phyloP scores from a whole-genome alignment of 2,888 invertebrate genomes.

The Odiellus spinosus region DNA sequence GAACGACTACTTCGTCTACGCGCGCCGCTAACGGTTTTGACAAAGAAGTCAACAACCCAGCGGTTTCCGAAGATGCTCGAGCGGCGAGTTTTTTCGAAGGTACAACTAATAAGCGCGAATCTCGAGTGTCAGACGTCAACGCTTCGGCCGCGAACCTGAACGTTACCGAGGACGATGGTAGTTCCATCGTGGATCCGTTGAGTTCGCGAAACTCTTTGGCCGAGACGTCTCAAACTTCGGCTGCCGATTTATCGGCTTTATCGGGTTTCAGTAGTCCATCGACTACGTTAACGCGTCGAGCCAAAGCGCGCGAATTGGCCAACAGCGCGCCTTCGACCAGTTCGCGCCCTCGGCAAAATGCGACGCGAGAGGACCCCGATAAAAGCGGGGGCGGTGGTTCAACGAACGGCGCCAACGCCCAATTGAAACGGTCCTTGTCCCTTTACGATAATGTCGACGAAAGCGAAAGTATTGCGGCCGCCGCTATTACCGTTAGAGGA shows the following conservation, averaged over 20 bases:
- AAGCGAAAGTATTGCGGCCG: slow-evolving; percentile 15
- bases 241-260: slow-evolving; percentile 63
- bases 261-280: slow-evolving; percentile 25
- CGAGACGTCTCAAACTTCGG: slow-evolving; percentile 67
- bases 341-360: too few species aligned
- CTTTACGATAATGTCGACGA: slow-evolving; percentile 20
- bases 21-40: too few species aligned
- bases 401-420: slow-evolving; percentile 6
- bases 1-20: too few species aligned
- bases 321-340: too few species aligned
- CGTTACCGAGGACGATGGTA: slow-evolving; percentile 36
- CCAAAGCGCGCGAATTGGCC: too few species aligned
- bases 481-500: slow-evolving; percentile 34
- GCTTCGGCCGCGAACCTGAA: slow-evolving; percentile 8
- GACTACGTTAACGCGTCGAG: slow-evolving; percentile 18
- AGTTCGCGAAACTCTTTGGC: slow-evolving; percentile 63
- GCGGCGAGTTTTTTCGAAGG: too few species aligned
- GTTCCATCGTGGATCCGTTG: slow-evolving; percentile 26
- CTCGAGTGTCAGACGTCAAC: neutral
- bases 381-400: slow-evolving; percentile 9
- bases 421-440: slow-evolving; percentile 18
- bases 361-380: slow-evolving; percentile 15
- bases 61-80: too few species aligned
- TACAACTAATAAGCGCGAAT: too few species aligned
- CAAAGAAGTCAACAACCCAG: too few species aligned